Base-by-base conservation (phyloP, 2,113 vertebrate genomes). In the Macroglossus sobrinus region DNA sequence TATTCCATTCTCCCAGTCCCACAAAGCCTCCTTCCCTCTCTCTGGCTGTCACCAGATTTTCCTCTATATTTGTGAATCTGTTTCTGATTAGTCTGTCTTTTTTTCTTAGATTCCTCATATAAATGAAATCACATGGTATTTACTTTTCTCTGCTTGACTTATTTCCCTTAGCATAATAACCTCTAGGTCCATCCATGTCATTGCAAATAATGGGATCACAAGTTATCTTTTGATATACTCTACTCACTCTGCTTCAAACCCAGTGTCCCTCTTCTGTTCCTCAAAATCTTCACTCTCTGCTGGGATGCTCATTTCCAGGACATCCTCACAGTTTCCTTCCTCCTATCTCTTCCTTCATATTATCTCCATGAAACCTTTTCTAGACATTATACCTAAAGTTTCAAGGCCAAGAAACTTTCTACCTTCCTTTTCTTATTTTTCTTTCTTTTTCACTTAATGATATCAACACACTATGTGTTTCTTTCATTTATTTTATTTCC, bases 231-330 rank as follows among this genome's bases (percentile, higher is more conserved):
- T 30, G 6, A 33, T 16, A 19, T 4, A 59, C 13, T 59, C 18
- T n/a, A 8, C 4, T 76, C 45, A 10, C 12, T 66, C 61, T 68
- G n/a, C 47, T 68, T 78, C 35, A 21, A 55, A 50, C 72, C 57
- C 47, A 45, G 8, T 3, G 13, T 1, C 0, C 1, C 0, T 3
- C 11, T 35, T 71, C 15, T 18, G 21, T 66, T 87, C 35, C 30
- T 84, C 24, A n/a, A 50, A 71, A 69, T 21, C 15, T 3, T 30
- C 38, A 6, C 38, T 94, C 33, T 92, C 35, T 57, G 11, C 30
- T 28, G 22, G 8, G 55, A 59, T 28, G 15, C 2, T 53, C 21
- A 24, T 28, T 87, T 61, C 7, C 16, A 28, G 33, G 3, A 53
- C 16, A 43, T 2, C 3, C 3, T 57, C 11, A 21, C 24, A 18